These are phyloP conservation scores for Phrynosoma platyrhinos DNA, from an alignment of 2,113 vertebrate genomes.

Conservation along the genomic window DNA sequence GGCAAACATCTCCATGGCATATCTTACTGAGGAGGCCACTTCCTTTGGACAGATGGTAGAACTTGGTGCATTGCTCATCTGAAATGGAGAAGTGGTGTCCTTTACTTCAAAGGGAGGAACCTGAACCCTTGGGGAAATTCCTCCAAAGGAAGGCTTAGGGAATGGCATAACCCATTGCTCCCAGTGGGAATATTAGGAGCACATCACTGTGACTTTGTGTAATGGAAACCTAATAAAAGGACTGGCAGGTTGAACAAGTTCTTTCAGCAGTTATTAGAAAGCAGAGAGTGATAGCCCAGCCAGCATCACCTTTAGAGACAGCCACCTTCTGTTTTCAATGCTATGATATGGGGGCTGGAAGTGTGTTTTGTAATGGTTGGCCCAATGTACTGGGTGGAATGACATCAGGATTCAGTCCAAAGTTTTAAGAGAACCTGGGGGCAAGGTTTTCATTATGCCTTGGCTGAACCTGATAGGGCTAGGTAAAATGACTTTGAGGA, in stretches of 20 bases:
- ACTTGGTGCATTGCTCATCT: constrained; percentile 67
- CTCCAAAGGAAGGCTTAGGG: neutral
- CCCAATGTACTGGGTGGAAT: too few species aligned
- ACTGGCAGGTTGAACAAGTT: neutral
- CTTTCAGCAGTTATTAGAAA: neutral
- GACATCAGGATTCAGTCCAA: neutral
- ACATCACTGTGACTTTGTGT: neutral
- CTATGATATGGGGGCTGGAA: neutral
- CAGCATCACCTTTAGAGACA: too few species aligned
- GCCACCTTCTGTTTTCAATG: neutral
- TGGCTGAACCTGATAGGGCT: neutral
- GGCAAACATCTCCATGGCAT: constrained; percentile 66
- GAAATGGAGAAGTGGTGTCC: neutral
- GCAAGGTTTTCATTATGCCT: neutral
- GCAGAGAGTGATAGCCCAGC: neutral
- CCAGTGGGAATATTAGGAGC: neutral
- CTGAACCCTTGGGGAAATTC: neutral
- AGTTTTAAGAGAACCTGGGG: neutral
- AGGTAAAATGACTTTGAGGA: neutral
- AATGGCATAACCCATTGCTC: neutral
- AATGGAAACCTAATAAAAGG: neutral
- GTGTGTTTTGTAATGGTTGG: neutral
- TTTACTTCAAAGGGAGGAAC: neutral
- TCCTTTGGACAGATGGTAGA: constrained; percentile 65
- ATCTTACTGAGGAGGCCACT: constrained; percentile 62